These are phyloP conservation scores for Onychomys leucogaster DNA, from an alignment of 2,797 vertebrate species.

Conservation along the genomic window DNA sequence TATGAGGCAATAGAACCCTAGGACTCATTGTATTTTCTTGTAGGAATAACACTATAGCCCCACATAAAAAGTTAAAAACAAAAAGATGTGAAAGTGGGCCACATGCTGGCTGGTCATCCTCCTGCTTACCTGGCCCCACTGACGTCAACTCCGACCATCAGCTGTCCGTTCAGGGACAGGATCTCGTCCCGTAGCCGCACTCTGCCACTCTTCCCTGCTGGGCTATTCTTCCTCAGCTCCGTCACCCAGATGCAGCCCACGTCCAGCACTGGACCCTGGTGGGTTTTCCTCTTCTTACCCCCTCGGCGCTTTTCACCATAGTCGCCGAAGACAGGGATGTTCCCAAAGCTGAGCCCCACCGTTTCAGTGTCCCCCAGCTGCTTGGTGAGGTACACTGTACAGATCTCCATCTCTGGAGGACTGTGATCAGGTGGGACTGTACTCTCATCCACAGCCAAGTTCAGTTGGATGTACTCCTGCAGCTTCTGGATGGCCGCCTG, in stretches of 20 bases:
- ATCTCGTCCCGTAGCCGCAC: slow-evolving; percentile 96
- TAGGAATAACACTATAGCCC: neutral
- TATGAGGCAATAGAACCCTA: neutral
- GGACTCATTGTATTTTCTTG: neutral
- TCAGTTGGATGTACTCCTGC: slow-evolving; percentile 96
- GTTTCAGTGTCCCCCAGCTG: slow-evolving; percentile 88
- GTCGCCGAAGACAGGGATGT: slow-evolving; percentile 97
- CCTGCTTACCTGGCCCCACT: slow-evolving; percentile 93
- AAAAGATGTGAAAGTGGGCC: neutral
- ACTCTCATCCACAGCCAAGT: slow-evolving; percentile 91
- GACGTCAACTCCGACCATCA: slow-evolving; percentile 98
- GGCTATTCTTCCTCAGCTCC: slow-evolving; percentile 95
- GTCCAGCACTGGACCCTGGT: slow-evolving; percentile 93
- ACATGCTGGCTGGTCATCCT: accelerated
- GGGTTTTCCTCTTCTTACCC: slow-evolving; percentile 91
- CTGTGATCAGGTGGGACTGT: slow-evolving; percentile 74
- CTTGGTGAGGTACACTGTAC: slow-evolving; percentile 92
- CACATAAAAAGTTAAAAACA: neutral
- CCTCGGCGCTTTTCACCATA: slow-evolving; percentile 93
- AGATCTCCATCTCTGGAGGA: slow-evolving; percentile 91
- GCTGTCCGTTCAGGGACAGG: slow-evolving; percentile 95
- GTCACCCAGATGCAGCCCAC: slow-evolving; percentile 99
- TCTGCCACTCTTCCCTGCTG: slow-evolving; percentile 91
- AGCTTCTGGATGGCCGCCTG: slow-evolving; percentile 94
- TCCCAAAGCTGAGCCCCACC: slow-evolving; percentile 96